Conservation (phyloP, 2,113 vertebrate genomes). For the Echinops telfairi region DNA sequence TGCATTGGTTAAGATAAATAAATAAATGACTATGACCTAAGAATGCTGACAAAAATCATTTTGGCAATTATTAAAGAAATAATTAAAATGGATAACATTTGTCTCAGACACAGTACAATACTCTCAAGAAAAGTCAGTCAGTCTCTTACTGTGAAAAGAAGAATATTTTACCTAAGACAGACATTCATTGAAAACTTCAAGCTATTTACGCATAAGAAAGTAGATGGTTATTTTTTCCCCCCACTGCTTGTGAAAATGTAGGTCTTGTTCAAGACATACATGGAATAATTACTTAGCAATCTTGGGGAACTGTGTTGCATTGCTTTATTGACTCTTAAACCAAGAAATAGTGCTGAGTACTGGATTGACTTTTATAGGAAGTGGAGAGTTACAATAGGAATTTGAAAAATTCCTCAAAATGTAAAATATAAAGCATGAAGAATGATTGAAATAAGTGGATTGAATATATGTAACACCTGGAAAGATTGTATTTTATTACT, state of each 20-base stretch:
- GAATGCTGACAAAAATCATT: too few relatives aligned
- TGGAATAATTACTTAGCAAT: slow-evolving; percentile 4
- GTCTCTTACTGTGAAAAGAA: not conserved
- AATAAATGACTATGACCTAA: too few relatives aligned
- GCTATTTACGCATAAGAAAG: slow-evolving; percentile 7
- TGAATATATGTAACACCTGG: not conserved
- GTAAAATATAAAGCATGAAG: not conserved
- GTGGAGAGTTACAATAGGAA: not conserved
- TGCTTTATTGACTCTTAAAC: not conserved
- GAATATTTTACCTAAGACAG: slow-evolving; percentile 35
- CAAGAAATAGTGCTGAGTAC: not conserved
- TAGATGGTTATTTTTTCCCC: not conserved
- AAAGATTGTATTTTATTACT: not conserved
- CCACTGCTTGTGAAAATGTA: not conserved
- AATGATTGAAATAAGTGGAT: not conserved
- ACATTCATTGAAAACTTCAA: slow-evolving; percentile 44
- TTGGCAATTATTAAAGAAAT: slow-evolving; percentile 16
- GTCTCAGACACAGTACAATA: not conserved
- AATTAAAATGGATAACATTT: slow-evolving; percentile 41
- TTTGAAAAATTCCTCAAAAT: not conserved
- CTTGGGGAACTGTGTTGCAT: not conserved
- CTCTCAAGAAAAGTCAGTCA: slow-evolving; percentile 24
- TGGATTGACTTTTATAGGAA: slow-evolving; percentile 1
- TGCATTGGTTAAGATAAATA: too few relatives aligned
- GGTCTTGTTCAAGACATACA: slow-evolving; percentile 41